Evolutionary conservation across 2,888 invertebrate genomes (phyloP).

Genomic region (Hyles lineata): DNA sequence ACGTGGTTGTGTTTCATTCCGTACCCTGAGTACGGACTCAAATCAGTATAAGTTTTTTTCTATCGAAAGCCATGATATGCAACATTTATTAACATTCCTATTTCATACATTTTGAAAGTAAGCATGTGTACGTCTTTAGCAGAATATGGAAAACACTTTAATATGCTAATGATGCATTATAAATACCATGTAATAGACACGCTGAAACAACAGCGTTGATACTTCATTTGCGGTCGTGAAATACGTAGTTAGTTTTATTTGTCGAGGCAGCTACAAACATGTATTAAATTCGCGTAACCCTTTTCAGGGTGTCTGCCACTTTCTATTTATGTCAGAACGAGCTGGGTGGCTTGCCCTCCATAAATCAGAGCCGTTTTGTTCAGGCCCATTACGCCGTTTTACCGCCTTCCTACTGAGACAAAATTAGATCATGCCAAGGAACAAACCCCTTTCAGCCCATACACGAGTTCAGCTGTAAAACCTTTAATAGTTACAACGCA

Average conservation of each 20-base stretch:
- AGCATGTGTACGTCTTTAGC: too few relatives aligned
- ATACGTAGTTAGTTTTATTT: slow-evolving; percentile 49
- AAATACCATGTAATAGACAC: background rate
- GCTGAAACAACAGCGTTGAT: background rate
- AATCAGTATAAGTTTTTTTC: too few relatives aligned
- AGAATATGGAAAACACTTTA: background rate
- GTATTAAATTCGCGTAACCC: slow-evolving; percentile 67
- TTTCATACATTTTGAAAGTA: too few relatives aligned
- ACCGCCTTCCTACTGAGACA: slow-evolving; percentile 79
- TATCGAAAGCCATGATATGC: too few relatives aligned
- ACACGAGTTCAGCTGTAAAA: slow-evolving; percentile 75
- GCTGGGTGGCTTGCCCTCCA: slow-evolving; percentile 70
- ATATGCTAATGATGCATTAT: background rate
- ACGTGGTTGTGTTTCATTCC: too few relatives aligned
- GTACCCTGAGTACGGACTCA: too few relatives aligned
- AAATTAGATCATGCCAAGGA: slow-evolving; percentile 79
- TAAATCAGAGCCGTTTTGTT: slow-evolving; percentile 80
- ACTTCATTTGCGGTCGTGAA: slow-evolving; percentile 3
- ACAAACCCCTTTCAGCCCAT: slow-evolving; percentile 65
- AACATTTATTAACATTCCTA: too few relatives aligned
- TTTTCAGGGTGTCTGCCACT: slow-evolving; percentile 74
- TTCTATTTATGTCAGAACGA: slow-evolving; percentile 74
- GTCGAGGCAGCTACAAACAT: slow-evolving; percentile 59
- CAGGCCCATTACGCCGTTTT: slow-evolving; percentile 78
- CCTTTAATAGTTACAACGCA: slow-evolving; percentile 69